These are phyloP conservation scores for Cliona cf. orientalis DNA, from an alignment of 37 sponge, comb jelly and placozoan genomes.

Conservation along the genomic window DNA sequence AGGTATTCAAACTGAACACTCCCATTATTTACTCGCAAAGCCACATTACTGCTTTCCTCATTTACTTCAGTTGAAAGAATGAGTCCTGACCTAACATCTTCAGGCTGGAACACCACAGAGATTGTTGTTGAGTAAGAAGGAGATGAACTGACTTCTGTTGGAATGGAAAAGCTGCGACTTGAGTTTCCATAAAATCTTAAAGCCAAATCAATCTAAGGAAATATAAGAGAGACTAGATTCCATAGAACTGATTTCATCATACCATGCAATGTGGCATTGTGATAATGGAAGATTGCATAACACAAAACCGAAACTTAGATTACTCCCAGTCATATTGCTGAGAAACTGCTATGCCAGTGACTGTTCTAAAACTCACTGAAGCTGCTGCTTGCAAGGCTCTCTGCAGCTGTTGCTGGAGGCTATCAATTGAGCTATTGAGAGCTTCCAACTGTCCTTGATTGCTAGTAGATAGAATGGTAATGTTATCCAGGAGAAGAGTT, in stretches of 20 bases:
- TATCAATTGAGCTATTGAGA: neutral
- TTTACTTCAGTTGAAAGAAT: neutral
- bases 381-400: constrained; percentile 35
- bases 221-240: no score
- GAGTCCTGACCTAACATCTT: constrained; percentile 12
- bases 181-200: constrained; percentile 64
- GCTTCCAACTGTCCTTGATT: neutral
- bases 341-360: neutral
- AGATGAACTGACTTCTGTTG: neutral
- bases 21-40: constrained; percentile 14
- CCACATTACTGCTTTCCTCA: neutral
- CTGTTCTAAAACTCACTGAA: neutral
- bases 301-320: neutral
- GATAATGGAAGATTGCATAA: neutral
- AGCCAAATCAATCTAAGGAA: constrained; percentile 66
- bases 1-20: constrained; percentile 11
- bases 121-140: neutral
- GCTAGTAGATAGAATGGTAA: neutral
- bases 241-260: no score
- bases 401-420: neutral
- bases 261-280: no score
- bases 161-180: constrained; percentile 23
- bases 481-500: neutral
- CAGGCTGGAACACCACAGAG: constrained; percentile 52
- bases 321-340: neutral